phyloP scores from a whole-genome alignment of 1,140 invertebrate genomes.

The Anastrepha obliqua region DNA sequence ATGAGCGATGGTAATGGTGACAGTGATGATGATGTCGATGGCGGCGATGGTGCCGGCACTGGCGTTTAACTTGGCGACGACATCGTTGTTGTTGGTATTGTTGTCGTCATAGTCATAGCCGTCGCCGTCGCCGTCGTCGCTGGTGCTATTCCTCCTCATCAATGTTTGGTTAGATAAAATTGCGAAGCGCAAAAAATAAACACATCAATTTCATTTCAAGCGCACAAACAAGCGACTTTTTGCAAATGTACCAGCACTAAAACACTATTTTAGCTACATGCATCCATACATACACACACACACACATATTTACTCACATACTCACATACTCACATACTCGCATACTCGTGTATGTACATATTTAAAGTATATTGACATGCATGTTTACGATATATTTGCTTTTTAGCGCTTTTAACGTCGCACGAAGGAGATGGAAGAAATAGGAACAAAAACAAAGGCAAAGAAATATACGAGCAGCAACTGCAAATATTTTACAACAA shows the following conservation, averaged over 20 bases:
- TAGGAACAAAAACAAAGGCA: neutral
- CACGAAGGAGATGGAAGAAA: neutral
- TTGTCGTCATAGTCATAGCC: neutral
- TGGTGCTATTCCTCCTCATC: neutral
- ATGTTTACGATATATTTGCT: conserved; percentile 49
- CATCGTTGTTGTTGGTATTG: neutral
- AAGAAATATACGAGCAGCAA: neutral
- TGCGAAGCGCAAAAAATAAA: conserved; percentile 50
- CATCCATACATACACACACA: neutral
- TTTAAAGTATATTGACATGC: conserved; percentile 39
- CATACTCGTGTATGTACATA: neutral
- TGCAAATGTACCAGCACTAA: neutral
- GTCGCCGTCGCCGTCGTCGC: neutral
- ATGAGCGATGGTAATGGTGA: conserved; percentile 51
- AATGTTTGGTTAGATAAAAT: conserved; percentile 49
- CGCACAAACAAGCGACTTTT: conserved; percentile 21
- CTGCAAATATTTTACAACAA: conserved; percentile 34
- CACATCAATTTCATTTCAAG: conserved; percentile 44
- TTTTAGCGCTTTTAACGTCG: conserved; percentile 15
- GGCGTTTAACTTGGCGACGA: neutral
- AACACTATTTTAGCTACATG: no score
- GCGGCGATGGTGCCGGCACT: neutral
- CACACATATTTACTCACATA: neutral
- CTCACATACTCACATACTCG: neutral
- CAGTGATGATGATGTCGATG: conserved; percentile 50